Base-by-base conservation (phyloP, 2,113 vertebrate species). In the Haemorhous mexicanus region DNA sequence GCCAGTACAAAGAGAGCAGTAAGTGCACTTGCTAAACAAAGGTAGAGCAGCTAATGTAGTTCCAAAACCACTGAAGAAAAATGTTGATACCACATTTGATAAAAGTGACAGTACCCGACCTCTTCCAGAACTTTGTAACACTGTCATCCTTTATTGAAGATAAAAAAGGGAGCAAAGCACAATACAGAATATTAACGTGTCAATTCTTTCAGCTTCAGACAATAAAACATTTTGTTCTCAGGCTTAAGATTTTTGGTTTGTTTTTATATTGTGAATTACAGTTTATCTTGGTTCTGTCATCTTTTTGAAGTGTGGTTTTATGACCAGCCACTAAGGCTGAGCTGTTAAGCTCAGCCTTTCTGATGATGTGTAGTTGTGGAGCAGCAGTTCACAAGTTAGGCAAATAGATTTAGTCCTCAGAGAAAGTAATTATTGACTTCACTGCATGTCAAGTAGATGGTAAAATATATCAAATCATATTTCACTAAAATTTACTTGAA, bases 81-180 rank as follows among this genome's bases (percentile, higher is more conserved):
- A 75, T 62, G 61, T 49, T 84, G 92, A 92, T 90, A 92, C 61
- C 28, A 81, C n/a, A 56, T 58, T 78, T 89, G 93, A 96, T 90
- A 90, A 81, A 90, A 95, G 32, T 88, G 76, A 84, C 94, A 82
- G 87, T 30, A 56, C 80, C 92, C 19, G 23, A 95, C 88, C 93
- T 86, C 90, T 66, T 90, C 73, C 61, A 84, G 79, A 96, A 96
- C 72, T 92, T 95, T 86, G 92, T 92, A 90, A 78, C 56, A 26
- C 52, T 93, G 88, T 81, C 93, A 90, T 75, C 47, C 61, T 84
- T 94, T 96, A 87, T 1, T 79, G 76, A 93, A 96, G 92, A 93
- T 92, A 96, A 95, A 84, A 56, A 76, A 6, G 0, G 44, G 32
- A 90, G 80, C 46, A 76, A 90, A 84, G 69, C 59, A 62, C 73